phyloP scores from a whole-genome alignment of 2,888 invertebrate genomes.

The Tipula lateralis region DNA sequence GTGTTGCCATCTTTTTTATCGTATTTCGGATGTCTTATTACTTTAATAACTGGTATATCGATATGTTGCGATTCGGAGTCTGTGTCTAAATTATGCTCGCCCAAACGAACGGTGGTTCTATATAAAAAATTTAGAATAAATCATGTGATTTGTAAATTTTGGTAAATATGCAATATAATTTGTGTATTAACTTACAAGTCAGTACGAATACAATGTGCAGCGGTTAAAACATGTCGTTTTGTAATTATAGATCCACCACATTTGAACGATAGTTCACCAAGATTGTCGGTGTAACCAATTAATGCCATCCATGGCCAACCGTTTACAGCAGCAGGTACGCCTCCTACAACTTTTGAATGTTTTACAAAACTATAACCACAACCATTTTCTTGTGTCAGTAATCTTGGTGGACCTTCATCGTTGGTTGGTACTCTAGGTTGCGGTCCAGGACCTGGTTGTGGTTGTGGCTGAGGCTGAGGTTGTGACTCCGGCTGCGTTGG shows the following conservation, averaged over 20 bases:
- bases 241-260: conserved; percentile 53
- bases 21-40: conserved; percentile 41
- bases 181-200: conserved; percentile 42
- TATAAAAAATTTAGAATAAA: conserved; percentile 37
- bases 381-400: conserved; percentile 48
- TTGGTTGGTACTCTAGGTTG: background rate
- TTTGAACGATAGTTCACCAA: conserved; percentile 44
- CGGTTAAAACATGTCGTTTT: conserved; percentile 63
- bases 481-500: conserved; percentile 29
- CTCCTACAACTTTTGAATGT: conserved; percentile 66
- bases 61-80: conserved; percentile 55
- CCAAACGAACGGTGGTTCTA: conserved; percentile 66
- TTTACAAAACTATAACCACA: conserved; percentile 61
- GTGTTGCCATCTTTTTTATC: conserved; percentile 54
- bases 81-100: conserved; percentile 67
- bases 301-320: conserved; percentile 78
- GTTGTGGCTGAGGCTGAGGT: background rate
- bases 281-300: conserved; percentile 60
- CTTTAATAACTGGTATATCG: conserved; percentile 56
- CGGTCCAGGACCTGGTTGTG: background rate
- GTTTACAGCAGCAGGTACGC: conserved; percentile 60
- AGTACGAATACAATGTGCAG: conserved; percentile 44
- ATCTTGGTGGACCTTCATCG: background rate
- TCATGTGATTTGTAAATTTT: background rate
- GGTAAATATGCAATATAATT: conserved; percentile 3